phyloP scores from a whole-genome alignment of 2,888 invertebrate genomes.

The Yponomeuta malinellus region DNA sequence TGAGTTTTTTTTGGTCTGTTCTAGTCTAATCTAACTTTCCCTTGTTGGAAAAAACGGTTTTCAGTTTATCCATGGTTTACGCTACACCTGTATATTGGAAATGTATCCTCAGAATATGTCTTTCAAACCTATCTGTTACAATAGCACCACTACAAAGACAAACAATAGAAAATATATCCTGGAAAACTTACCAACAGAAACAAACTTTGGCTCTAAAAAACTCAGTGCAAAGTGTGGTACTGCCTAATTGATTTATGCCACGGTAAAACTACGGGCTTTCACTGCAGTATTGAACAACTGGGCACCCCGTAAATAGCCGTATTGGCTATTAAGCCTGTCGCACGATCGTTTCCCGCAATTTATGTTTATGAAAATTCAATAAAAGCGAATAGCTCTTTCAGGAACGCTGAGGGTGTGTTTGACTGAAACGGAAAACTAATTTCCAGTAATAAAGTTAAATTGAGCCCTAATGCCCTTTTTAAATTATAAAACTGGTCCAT shows the following conservation, averaged over 20 bases:
- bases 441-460: neutral
- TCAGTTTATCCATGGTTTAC: too few species aligned
- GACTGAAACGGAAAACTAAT: neutral
- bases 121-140: too few species aligned
- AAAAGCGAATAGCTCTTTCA: constrained; percentile 16
- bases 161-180: neutral
- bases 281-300: constrained; percentile 12
- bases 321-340: constrained; percentile 17
- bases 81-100: too few species aligned
- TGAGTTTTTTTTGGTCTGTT: too few species aligned
- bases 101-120: too few species aligned
- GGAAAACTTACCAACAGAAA: neutral
- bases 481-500: too few species aligned
- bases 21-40: too few species aligned
- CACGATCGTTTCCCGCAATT: constrained; percentile 19
- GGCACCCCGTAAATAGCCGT: constrained; percentile 16
- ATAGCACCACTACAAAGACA: neutral
- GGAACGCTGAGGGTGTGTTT: neutral
- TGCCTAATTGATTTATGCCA: constrained; percentile 8
- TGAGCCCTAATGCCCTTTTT: too few species aligned
- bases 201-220: constrained; percentile 1
- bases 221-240: neutral
- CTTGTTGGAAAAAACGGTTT: too few species aligned
- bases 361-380: constrained; percentile 24
- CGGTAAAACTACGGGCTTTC: constrained; percentile 9